Evolutionary conservation across 2,888 invertebrate genomes (phyloP).

Genomic region (Dorcus parallelipipedus): DNA sequence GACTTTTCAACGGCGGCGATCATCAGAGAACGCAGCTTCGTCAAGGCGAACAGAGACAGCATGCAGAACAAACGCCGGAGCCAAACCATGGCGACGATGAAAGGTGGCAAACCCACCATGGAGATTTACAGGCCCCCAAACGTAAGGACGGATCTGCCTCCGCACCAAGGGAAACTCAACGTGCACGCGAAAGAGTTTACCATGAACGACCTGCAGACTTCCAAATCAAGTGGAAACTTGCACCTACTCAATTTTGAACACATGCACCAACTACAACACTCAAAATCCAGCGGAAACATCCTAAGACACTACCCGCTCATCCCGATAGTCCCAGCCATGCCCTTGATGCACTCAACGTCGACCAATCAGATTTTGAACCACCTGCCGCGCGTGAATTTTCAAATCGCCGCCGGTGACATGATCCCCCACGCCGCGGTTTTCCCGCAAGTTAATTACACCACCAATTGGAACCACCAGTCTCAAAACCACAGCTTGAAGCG

Average conservation of each 20-base stretch:
- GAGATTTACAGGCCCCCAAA: conserved; percentile 87
- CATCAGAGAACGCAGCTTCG: conserved; percentile 68
- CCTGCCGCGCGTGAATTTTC: conserved; percentile 61
- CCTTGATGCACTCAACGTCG: conserved; percentile 58
- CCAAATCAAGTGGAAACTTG: conserved; percentile 45
- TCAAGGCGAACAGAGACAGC: conserved; percentile 54
- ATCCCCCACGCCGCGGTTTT: conserved; percentile 50
- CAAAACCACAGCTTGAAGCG: conserved; percentile 60
- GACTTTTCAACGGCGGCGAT: conserved; percentile 54
- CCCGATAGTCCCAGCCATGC: conserved; percentile 36
- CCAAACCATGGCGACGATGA: conserved; percentile 64
- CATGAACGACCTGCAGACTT: conserved; percentile 58
- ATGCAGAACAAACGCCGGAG: conserved; percentile 62
- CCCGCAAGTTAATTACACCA: conserved; percentile 14
- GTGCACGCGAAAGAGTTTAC: conserved; percentile 89
- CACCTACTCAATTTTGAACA: conserved; percentile 31
- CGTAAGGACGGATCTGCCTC: conserved; percentile 41
- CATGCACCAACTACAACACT: conserved; percentile 46
- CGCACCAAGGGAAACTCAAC: conserved; percentile 60
- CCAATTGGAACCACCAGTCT: conserved; percentile 33
- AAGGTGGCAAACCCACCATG: conserved; percentile 73
- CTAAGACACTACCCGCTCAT: conserved; percentile 54
- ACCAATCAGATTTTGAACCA: conserved; percentile 62
- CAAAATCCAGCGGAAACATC: conserved; percentile 63
- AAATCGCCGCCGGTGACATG: conserved; percentile 50